Conservation (phyloP, 2,888 invertebrate genomes). For the Thyatira batis region DNA sequence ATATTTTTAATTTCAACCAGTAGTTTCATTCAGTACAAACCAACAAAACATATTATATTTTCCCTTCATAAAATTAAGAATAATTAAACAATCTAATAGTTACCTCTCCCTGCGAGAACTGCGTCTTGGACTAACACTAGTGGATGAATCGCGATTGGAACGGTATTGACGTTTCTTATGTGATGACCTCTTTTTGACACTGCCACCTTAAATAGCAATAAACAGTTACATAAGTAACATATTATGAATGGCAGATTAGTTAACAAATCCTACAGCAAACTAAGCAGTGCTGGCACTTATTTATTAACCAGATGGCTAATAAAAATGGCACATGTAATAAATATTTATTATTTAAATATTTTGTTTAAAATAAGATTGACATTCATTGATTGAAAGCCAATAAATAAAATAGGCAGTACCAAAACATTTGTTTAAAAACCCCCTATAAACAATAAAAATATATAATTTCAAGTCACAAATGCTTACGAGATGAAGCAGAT, state of each 20-base stretch:
- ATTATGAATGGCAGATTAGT: too few relatives aligned
- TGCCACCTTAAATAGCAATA: constrained; percentile 58
- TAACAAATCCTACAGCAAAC: too few relatives aligned
- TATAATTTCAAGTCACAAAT: background rate
- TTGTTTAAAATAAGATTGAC: too few relatives aligned
- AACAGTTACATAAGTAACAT: too few relatives aligned
- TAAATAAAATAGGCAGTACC: background rate
- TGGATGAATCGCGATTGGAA: constrained; percentile 91
- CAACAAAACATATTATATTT: constrained; percentile 6
- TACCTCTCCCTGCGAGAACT: constrained; percentile 82
- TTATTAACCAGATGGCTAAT: too few relatives aligned
- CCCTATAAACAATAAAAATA: constrained; percentile 7
- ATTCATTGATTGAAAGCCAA: too few relatives aligned
- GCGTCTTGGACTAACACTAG: constrained; percentile 79
- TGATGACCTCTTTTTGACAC: constrained; percentile 88
- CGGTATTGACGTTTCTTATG: constrained; percentile 95
- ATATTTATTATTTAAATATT: too few relatives aligned
- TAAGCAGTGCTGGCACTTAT: too few relatives aligned
- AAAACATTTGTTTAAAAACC: background rate
- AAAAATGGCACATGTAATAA: too few relatives aligned
- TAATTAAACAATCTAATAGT: constrained; percentile 7
- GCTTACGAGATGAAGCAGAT: constrained; percentile 75
- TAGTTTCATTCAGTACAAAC: constrained; percentile 1
- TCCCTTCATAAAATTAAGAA: background rate
- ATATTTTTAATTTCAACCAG: too few relatives aligned